Evolutionary conservation across 2,888 invertebrate genomes (phyloP), one percentile per base, ranked within the genome.

Genomic region (Cetonia aurata): DNA sequence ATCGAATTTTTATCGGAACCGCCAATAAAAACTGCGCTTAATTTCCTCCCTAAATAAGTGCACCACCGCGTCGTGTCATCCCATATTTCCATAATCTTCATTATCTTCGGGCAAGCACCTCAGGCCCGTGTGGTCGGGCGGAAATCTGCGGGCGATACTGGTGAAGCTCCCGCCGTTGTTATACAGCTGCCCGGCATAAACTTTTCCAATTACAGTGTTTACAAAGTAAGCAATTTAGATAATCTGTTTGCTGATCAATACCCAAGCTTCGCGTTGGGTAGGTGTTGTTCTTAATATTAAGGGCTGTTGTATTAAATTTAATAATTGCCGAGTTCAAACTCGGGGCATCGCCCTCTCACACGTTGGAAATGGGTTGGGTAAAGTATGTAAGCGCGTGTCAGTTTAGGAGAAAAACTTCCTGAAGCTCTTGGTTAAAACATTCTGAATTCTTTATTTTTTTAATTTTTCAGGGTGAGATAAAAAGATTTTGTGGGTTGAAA

Each of bases 171-270:
- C 69, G 75, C 75, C 75, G 74, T 73, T 74, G 73, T 76, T 74
- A 71, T 72, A 73, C 73, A 76, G 74, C 25, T 25, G 25, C 25
- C 75, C 72, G 69, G 74, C 73, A 75, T 77, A 76, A 81, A 81
- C 79, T 81, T 81, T 82, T 82, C 81, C 81, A 82, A 82, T 82
- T 82, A 81, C 80, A 78, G 76, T 80, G 81, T 82, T 81, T 81
- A 80, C 79, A 79, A 80, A 81, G 81, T 79, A 81, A 81, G 81
- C 82, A 82, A 82, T 82, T 81, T 82, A 81, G 81, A 81, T 82
- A 82, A 82, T 82, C 80, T 81, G 81, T 81, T 82, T 80, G 78
- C 79, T 76, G 78, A 79, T 80, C 80, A 79, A 80, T 80, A 80
- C 78, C 77, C 74, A 67, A 77, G 25, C 25, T 4, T 25, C 25